Evolutionary conservation across 2,113 vertebrate species (phyloP).

Genomic region (Paradoxurus hermaphroditus): DNA sequence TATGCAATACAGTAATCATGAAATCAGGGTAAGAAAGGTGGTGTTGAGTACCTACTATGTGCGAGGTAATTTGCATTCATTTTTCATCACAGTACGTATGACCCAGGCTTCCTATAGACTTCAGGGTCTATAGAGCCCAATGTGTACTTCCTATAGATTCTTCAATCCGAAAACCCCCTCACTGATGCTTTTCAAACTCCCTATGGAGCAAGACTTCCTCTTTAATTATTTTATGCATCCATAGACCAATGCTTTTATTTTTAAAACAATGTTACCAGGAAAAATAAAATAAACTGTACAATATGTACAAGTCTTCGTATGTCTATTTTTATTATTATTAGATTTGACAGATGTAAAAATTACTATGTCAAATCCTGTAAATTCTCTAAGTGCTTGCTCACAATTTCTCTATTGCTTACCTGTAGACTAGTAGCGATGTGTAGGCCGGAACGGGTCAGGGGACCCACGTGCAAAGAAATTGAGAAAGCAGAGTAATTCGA

Average conservation of each 20-base stretch:
- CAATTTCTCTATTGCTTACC: not conserved
- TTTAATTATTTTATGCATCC: not conserved
- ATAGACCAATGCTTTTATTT: not conserved
- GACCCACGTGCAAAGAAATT: not conserved
- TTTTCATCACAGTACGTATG: not conserved
- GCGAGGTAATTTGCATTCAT: not conserved
- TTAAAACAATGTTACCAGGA: not conserved
- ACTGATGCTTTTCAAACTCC: not conserved
- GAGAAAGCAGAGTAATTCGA: not conserved
- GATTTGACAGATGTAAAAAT: not conserved
- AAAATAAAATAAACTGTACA: not conserved
- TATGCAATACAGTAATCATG: not conserved
- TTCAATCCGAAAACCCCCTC: not conserved
- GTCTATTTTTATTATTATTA: not conserved
- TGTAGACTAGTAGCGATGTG: no score
- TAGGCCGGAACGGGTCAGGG: not conserved
- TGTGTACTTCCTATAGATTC: not conserved
- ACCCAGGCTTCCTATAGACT: not conserved
- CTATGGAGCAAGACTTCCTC: not conserved
- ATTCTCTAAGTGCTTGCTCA: not conserved
- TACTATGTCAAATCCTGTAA: not conserved
- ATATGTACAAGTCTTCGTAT: not conserved
- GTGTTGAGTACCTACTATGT: not conserved
- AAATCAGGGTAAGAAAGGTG: not conserved
- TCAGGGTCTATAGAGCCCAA: not conserved